phyloP scores from a whole-genome alignment of 2,888 invertebrate genomes.

The Psylliodes chrysocephalus region DNA sequence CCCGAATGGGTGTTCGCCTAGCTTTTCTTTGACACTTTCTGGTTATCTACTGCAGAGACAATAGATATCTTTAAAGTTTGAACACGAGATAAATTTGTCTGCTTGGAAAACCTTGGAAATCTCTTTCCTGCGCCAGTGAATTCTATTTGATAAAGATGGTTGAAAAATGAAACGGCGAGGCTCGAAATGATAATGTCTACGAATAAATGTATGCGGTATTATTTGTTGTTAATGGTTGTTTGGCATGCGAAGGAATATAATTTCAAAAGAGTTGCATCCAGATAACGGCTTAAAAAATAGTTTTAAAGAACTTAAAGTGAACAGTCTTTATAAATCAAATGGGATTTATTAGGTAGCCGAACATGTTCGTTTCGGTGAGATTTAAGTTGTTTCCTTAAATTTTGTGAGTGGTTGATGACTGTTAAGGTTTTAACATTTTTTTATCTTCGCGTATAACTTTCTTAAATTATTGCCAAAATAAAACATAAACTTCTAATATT shows the following conservation, averaged over 20 bases:
- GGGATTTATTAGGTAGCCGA: not conserved
- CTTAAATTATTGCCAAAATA: no score
- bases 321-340: not conserved
- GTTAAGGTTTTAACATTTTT: no score
- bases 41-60: constrained; percentile 36
- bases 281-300: not conserved
- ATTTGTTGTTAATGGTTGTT: constrained; percentile 10
- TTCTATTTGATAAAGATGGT: constrained; percentile 16
- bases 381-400: no score
- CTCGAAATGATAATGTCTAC: constrained; percentile 10
- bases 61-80: constrained; percentile 34
- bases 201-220: constrained; percentile 9
- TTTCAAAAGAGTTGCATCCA: not conserved
- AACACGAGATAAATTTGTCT: constrained; percentile 38
- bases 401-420: no score
- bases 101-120: constrained; percentile 23
- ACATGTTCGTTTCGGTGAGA: not conserved
- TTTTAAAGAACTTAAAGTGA: not conserved
- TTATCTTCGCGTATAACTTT: no score
- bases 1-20: constrained; percentile 36
- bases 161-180: constrained; percentile 10
- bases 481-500: no score
- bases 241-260: constrained; percentile 1
- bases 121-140: constrained; percentile 24
- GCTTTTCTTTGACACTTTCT: constrained; percentile 40